Conservation (phyloP, 1,140 invertebrate species). For the Thaumatotibia leucotreta region DNA sequence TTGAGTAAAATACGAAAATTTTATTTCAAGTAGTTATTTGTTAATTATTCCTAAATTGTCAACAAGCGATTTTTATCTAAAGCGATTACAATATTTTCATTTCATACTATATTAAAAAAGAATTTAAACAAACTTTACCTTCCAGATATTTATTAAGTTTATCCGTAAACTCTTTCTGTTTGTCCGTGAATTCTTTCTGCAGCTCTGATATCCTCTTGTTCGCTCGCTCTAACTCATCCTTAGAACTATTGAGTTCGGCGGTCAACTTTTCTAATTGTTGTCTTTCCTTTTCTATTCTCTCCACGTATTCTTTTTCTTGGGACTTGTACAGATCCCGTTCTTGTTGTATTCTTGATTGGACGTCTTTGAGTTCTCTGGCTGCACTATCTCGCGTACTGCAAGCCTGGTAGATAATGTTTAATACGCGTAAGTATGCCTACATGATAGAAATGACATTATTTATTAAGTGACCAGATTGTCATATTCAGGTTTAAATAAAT, state of each 20-base stretch:
- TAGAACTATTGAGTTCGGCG: constrained; percentile 38
- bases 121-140: constrained; percentile 31
- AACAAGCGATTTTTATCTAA: too few species aligned
- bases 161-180: constrained; percentile 63
- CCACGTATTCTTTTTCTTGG: constrained; percentile 58
- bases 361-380: constrained; percentile 56
- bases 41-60: too few species aligned
- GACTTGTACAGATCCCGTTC: constrained; percentile 53
- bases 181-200: constrained; percentile 65
- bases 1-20: too few species aligned
- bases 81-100: too few species aligned
- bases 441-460: too few species aligned
- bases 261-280: constrained; percentile 56
- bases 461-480: too few species aligned
- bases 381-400: constrained; percentile 54
- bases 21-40: too few species aligned
- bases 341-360: constrained; percentile 51
- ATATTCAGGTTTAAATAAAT: too few species aligned
- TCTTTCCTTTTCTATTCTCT: constrained; percentile 61
- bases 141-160: constrained; percentile 61
- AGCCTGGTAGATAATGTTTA: constrained; percentile 37
- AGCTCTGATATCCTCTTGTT: constrained; percentile 67
- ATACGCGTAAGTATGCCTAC: too few species aligned
- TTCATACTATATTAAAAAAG: too few species aligned
- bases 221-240: constrained; percentile 58